Evolutionary conservation across 2,797 vertebrate genomes (phyloP).

Genomic region (Labeo calbasu): DNA sequence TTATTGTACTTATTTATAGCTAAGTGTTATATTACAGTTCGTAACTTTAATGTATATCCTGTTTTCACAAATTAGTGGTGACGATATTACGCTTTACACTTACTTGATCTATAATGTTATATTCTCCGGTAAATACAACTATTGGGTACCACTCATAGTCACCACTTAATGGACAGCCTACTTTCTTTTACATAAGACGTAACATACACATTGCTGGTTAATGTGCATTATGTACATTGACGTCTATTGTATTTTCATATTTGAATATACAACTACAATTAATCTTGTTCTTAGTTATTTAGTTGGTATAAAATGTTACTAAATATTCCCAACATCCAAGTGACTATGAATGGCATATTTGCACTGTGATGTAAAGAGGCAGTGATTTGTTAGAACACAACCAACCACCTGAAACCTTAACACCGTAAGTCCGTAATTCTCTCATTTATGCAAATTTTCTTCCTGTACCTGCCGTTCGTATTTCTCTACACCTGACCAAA

Average conservation of each 20-base stretch:
- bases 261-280: neutral
- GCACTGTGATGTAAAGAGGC: neutral
- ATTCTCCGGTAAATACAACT: neutral
- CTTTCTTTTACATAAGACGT: neutral
- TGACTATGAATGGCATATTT: neutral
- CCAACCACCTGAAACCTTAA: neutral
- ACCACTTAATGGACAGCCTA: neutral
- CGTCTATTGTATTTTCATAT: neutral
- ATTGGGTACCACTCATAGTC: neutral
- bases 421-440: neutral
- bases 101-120: neutral
- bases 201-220: neutral
- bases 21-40: neutral
- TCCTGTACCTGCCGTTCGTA: neutral
- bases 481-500: neutral
- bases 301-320: neutral
- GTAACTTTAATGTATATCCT: neutral
- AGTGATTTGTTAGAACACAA: neutral
- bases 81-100: neutral
- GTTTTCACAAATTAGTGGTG: neutral
- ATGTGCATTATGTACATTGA: neutral
- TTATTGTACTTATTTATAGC: neutral
- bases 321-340: neutral
- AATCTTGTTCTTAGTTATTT: neutral
- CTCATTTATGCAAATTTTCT: neutral